Evolutionary conservation across 2,888 invertebrate species (phyloP).

Genomic region (Slavum lentiscoides): DNA sequence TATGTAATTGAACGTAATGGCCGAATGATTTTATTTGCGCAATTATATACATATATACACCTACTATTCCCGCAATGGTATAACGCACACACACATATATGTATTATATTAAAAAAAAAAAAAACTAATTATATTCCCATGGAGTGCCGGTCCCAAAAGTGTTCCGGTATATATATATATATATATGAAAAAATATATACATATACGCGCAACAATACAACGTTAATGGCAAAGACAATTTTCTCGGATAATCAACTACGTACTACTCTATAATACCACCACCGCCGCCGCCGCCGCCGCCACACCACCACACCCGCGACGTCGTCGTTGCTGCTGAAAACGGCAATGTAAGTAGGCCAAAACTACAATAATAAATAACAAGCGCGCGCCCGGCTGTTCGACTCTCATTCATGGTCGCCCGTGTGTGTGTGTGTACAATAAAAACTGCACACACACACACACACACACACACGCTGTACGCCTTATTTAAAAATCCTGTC

Average conservation of each 20-base stretch:
- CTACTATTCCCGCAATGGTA: not conserved
- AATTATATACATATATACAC: too few species aligned
- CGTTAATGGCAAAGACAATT: constrained; percentile 33
- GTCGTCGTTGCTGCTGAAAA: constrained; percentile 18
- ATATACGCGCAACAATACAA: constrained; percentile 13
- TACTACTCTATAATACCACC: not conserved
- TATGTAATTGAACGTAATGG: constrained; percentile 32
- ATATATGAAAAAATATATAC: not conserved
- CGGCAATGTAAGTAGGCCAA: constrained; percentile 43
- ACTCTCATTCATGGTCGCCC: constrained; percentile 50
- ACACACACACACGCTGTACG: not conserved
- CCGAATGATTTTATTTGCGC: constrained; percentile 42
- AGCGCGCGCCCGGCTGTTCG: constrained; percentile 36
- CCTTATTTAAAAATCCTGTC: constrained; percentile 42
- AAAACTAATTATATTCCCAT: constrained; percentile 19
- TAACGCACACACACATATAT: not conserved
- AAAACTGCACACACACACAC: not conserved
- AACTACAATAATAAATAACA: constrained; percentile 45
- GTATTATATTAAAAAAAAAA: not conserved
- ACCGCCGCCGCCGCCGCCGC: too few species aligned
- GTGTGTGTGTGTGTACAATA: too few species aligned
- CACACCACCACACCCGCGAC: too few species aligned
- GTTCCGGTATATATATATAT: not conserved
- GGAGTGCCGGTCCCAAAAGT: constrained; percentile 9
- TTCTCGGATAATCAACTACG: constrained; percentile 22